These are phyloP conservation scores for honey bee (Apis mellifera) DNA, from an alignment of 1,140 invertebrate species.

Conservation along the genomic window Amel_HAv3.1 CM009936.2:16530001-16530500, in stretches of 20 bases:
- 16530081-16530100: not conserved
- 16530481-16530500: too few relatives aligned
- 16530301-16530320: constrained; percentile 39
- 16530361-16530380: too few relatives aligned
- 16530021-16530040: fast-evolving
- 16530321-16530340: too few relatives aligned
- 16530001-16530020: too few relatives aligned
- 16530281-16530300: constrained; percentile 47
- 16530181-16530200: constrained; percentile 64
- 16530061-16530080: not conserved
- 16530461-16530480: too few relatives aligned
- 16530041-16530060: not conserved
- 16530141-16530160: constrained; percentile 47
- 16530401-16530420: too few relatives aligned
- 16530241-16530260: constrained; percentile 57
- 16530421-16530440: too few relatives aligned
- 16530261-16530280: constrained; percentile 55
- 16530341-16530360: too few relatives aligned
- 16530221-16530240: constrained; percentile 50
- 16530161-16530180: constrained; percentile 48
- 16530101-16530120: constrained; percentile 11
- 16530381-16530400: too few relatives aligned
- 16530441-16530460: too few relatives aligned
- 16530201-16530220: constrained; percentile 47
- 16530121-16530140: constrained; percentile 16